Conservation (phyloP, 1,140 invertebrate species). For the Drusus annulatus region DNA sequence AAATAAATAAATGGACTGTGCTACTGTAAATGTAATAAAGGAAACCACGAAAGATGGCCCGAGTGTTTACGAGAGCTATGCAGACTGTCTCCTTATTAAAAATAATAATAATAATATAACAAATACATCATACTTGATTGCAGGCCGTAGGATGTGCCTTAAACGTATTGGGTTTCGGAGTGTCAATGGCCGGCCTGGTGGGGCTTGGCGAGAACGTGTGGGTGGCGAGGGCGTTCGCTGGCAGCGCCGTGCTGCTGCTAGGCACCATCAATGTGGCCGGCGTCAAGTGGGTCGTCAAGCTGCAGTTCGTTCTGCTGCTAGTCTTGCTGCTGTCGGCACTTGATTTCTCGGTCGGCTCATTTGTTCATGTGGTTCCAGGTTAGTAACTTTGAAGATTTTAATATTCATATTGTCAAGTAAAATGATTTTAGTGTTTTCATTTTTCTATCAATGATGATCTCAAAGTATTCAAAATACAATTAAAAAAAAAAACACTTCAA, state of each 20-base stretch:
- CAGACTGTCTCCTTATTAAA: too few species aligned
- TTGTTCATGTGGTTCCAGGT: conserved; percentile 80
- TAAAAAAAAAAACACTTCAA: too few species aligned
- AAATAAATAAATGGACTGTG: too few species aligned
- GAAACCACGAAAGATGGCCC: too few species aligned
- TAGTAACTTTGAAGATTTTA: conserved; percentile 57
- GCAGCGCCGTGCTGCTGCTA: conserved; percentile 85
- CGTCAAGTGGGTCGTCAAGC: conserved; percentile 94
- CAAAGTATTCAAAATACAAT: too few species aligned
- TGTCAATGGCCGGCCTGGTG: conserved; percentile 91
- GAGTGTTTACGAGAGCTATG: too few species aligned
- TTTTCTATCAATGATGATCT: too few species aligned
- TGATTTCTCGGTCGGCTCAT: conserved; percentile 92
- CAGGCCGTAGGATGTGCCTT: conserved; percentile 95
- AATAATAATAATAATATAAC: too few species aligned
- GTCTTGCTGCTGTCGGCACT: conserved; percentile 88
- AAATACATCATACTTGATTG: conserved; percentile 46
- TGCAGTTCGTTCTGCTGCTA: conserved; percentile 89
- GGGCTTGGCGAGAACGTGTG: conserved; percentile 80
- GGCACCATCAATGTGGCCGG: conserved; percentile 92
- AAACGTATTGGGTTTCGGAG: conserved; percentile 96
- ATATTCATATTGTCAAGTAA: too few species aligned
- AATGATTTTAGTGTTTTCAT: too few species aligned
- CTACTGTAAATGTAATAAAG: too few species aligned
- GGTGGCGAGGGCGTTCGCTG: conserved; percentile 86